Conservation (phyloP, 1,140 invertebrate species). For the Apis mellifera region Amel_HAv3.1 CM009931.2:19997501-19998000, state of each 20-base stretch:
- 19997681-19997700: conserved; percentile 14
- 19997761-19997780: conserved; percentile 5
- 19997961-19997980: too few relatives aligned
- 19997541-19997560: too few relatives aligned
- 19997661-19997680: not conserved
- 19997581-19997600: too few relatives aligned
- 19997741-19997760: not conserved
- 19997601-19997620: conserved; percentile 30
- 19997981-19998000: too few relatives aligned
- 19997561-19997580: not conserved
- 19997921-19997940: too few relatives aligned
- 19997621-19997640: conserved; percentile 34
- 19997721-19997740: conserved; percentile 26
- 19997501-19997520: conserved; percentile 1
- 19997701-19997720: conserved; percentile 40
- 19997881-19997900: conserved; percentile 51
- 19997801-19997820: conserved; percentile 13
- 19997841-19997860: not conserved
- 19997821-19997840: not conserved
- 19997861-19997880: conserved; percentile 7
- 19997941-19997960: too few relatives aligned
- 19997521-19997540: not conserved
- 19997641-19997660: conserved; percentile 39
- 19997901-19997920: conserved; percentile 49
- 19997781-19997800: conserved; percentile 6